Conservation (phyloP, 1,140 invertebrate species). For the Drosophila sucinea region DNA sequence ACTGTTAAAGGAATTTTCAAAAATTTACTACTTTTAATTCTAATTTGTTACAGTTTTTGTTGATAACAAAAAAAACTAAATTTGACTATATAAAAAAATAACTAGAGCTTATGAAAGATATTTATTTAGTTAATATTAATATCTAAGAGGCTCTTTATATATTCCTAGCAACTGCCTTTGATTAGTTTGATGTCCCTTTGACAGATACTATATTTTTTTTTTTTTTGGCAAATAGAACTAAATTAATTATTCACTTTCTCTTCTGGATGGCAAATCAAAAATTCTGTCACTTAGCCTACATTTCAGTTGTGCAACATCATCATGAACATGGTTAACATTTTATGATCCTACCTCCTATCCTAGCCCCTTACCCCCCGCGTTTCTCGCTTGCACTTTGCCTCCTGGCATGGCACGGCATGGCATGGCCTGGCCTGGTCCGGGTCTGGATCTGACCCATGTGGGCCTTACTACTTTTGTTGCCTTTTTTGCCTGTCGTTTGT, state of each 20-base stretch:
- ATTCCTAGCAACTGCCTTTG: background rate
- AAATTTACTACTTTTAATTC: too few relatives aligned
- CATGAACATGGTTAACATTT: background rate
- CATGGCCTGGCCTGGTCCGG: constrained; percentile 20
- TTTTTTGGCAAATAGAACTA: background rate
- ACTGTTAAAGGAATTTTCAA: too few relatives aligned
- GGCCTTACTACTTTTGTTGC: constrained; percentile 56
- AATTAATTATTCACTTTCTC: constrained; percentile 4
- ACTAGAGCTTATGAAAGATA: too few relatives aligned
- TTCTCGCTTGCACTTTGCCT: too few relatives aligned
- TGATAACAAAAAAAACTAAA: too few relatives aligned
- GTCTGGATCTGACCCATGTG: constrained; percentile 40
- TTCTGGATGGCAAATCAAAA: background rate
- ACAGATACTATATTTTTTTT: background rate
- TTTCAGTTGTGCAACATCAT: constrained; percentile 7
- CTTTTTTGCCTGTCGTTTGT: constrained; percentile 74
- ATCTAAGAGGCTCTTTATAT: too few relatives aligned
- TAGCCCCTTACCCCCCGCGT: constrained; percentile 16
- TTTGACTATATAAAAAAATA: too few relatives aligned
- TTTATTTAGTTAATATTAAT: too few relatives aligned
- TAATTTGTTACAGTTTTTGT: too few relatives aligned
- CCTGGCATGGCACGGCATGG: too few relatives aligned
- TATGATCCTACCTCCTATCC: constrained; percentile 9
- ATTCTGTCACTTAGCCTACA: constrained; percentile 9
- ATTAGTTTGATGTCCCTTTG: background rate